Evolutionary conservation across 2,888 invertebrate species (phyloP), one percentile per base, ranked within the genome.

Genomic region (Glaucopsyche alexis): DNA sequence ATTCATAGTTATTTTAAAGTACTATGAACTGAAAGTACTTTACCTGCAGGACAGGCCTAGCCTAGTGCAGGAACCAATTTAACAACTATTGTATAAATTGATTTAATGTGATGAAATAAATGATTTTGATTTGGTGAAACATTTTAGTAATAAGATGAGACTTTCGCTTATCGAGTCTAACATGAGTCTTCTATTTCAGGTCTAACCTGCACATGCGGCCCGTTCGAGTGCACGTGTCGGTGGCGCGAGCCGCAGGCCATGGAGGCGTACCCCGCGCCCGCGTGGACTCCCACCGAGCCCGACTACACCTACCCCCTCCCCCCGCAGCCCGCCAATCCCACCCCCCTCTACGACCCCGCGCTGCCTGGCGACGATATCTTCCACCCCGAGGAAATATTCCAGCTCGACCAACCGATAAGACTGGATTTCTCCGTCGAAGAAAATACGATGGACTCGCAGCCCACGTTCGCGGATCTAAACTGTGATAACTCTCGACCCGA

Each of bases 321-420:
- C 2, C 83, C 83, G 2, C 81, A 85, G 19, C 81, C 85, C 5
- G 85, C 88, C 11, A 81, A 92, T 9, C 90, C 88, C 45, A 89
- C 83, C 73, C 89, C 80, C 75, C 87, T 75, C 38, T 95, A 94
- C 87, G 95, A 95, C 79, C 94, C 95, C 72, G 87, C 93, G 0
- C 89, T 95, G 40, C 94, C 95, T 67, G 91, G 94, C 0, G 94
- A 94, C 64, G 96, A 96, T 80, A 91, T 96, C 42, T 96, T 96
- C 83, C 96, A 96, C 81, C 96, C 96, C 0, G 96, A 96, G 82
- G 96, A 96, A 85, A 96, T 96, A 76, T 96, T 96, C 86, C 96
- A 96, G 83, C 86, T 96, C 74, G 96, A 96, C 81, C 96, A 96
- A 81, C 96, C 96, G 0, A 93, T 96, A 55, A 90, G 95, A 79